These are phyloP conservation scores for Apodemus agrarius DNA, from an alignment of 2,797 vertebrate genomes.

Conservation along the genomic window DNA sequence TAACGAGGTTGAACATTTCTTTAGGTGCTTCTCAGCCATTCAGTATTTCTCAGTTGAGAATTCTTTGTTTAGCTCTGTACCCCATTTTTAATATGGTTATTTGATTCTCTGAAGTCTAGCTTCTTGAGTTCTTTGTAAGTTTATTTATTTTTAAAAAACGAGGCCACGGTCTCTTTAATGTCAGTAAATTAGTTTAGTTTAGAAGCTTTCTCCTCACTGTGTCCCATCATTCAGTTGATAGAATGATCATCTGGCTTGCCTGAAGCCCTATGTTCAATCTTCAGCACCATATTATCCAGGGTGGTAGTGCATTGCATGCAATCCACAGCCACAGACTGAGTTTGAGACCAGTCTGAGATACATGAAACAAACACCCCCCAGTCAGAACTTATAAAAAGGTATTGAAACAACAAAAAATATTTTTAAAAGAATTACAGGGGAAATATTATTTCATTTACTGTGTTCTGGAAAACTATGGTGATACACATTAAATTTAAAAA, in stretches of 20 bases:
- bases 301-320: too few species aligned
- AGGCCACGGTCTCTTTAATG: neutral
- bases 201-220: neutral
- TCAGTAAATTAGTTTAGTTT: neutral
- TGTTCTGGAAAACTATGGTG: neutral
- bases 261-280: neutral
- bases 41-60: too few species aligned
- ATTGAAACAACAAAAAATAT: neutral
- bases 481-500: neutral
- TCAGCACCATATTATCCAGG: neutral
- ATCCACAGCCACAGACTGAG: neutral
- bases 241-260: too few species aligned
- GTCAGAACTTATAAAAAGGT: neutral
- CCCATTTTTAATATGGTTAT: too few species aligned
- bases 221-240: neutral
- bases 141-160: neutral
- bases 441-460: slow-evolving; percentile 3
- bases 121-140: too few species aligned
- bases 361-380: neutral
- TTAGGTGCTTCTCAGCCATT: too few species aligned
- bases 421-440: neutral
- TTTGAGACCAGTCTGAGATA: neutral
- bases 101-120: too few species aligned
- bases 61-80: too few species aligned
- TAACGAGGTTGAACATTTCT: too few species aligned